These are phyloP conservation scores for Phoxinus phoxinus DNA, from an alignment of 2,113 vertebrate species.

Conservation along the genomic window DNA sequence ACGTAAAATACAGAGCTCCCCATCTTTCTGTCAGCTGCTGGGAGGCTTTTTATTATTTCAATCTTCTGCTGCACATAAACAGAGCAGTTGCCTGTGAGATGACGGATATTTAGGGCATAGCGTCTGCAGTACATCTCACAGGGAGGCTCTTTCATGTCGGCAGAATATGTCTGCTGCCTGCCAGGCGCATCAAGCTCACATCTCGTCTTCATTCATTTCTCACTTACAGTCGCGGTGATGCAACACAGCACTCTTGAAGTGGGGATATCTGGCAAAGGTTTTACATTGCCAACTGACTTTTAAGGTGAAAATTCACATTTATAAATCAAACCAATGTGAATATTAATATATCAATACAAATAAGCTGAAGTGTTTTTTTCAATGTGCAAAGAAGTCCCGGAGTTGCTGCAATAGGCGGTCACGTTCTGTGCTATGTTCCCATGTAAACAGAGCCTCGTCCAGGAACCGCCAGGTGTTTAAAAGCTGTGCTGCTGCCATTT, in stretches of 20 bases:
- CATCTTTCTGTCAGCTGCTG: slow-evolving; percentile 21
- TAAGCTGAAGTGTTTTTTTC: not conserved
- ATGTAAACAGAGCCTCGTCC: not conserved
- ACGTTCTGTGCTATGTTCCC: not conserved
- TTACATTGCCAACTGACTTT: slow-evolving; percentile 6
- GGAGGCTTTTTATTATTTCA: slow-evolving; percentile 25
- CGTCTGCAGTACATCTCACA: slow-evolving; percentile 58
- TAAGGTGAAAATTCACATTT: not conserved
- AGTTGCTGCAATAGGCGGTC: not conserved
- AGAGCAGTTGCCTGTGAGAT: slow-evolving; percentile 30
- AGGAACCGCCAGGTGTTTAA: slow-evolving; percentile 19
- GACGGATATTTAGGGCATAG: slow-evolving; percentile 44
- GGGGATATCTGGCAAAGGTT: slow-evolving; percentile 26
- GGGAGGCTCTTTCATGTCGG: slow-evolving; percentile 60
- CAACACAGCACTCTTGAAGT: slow-evolving; percentile 42
- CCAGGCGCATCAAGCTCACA: slow-evolving; percentile 57
- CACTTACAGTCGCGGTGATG: slow-evolving; percentile 57
- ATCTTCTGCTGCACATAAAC: slow-evolving; percentile 34
- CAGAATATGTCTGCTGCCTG: slow-evolving; percentile 58
- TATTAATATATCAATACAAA: not conserved
- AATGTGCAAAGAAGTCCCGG: not conserved
- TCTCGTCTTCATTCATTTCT: slow-evolving; percentile 51
- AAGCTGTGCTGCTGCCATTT: slow-evolving; percentile 17
- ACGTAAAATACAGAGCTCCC: slow-evolving; percentile 27
- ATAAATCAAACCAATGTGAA: not conserved